Percentiles rank a stretch among this genome's conserved stretches.
Conservation (phyloP, 2,888 invertebrate species). For the Apocheima hispidaria region DNA sequence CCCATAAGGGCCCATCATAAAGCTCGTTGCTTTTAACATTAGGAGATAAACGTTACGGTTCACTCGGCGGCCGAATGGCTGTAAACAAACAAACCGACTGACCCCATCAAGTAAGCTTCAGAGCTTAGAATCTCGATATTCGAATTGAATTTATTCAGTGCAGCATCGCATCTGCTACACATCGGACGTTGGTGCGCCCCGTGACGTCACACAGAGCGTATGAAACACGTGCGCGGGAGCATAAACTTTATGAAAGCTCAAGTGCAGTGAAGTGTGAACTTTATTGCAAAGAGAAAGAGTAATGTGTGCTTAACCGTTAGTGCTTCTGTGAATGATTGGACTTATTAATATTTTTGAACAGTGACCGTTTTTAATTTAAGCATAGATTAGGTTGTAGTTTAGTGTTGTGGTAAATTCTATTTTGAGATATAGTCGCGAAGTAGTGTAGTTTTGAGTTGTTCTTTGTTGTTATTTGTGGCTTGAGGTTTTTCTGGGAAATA, state of each 20-base stretch:
- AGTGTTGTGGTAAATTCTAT: slow-evolving; percentile 14
- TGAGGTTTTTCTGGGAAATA: slow-evolving; percentile 17
- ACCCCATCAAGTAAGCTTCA: slow-evolving; percentile 45
- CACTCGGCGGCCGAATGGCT: slow-evolving; percentile 48
- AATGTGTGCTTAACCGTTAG: slow-evolving; percentile 36
- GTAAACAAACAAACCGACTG: slow-evolving; percentile 50
- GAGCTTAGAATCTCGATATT: slow-evolving; percentile 11
- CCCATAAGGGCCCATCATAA: slow-evolving; percentile 38
- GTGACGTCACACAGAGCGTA: slow-evolving; percentile 45
- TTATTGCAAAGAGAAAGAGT: slow-evolving; percentile 19
- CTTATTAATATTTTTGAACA: slow-evolving; percentile 48
- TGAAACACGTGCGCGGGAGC: slow-evolving; percentile 23
- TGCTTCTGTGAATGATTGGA: slow-evolving; percentile 44
- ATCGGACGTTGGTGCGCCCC: slow-evolving; percentile 47
- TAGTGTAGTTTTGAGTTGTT: slow-evolving; percentile 4
- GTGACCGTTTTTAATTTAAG: slow-evolving; percentile 55
- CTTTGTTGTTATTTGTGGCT: slow-evolving; percentile 16
- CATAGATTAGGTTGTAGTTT: neutral
- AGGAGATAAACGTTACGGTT: slow-evolving; percentile 48
- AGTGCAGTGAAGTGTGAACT: slow-evolving; percentile 26
- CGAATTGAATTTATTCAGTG: slow-evolving; percentile 46
- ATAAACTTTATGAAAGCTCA: slow-evolving; percentile 10
- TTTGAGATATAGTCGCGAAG: neutral
- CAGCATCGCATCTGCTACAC: slow-evolving; percentile 51
- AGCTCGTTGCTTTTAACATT: slow-evolving; percentile 44